Evolutionary conservation across 2,888 invertebrate genomes (phyloP), one percentile per base, ranked within the genome.

Genomic region (Lepas anatifera): DNA sequence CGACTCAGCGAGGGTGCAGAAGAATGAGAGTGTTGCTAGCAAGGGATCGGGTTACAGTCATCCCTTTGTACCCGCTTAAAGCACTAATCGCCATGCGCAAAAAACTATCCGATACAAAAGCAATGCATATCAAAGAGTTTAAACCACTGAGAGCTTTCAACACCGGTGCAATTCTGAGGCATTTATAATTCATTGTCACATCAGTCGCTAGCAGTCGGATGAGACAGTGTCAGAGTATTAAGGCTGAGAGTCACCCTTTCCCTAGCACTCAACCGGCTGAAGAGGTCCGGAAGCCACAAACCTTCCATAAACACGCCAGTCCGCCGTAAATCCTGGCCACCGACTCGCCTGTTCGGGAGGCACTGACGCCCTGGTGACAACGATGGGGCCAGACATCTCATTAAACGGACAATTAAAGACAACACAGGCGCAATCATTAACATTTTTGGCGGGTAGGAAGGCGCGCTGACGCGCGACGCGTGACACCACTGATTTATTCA

Each of bases 21-120:
- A 58, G 58, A 58, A 58, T 29, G 52, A 58, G 58, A 58, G 58
- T 18, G 58, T 58, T 58, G 58, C 58, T 58, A 58, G 58, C 58
- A 58, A 58, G 58, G 58, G 58, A 58, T 58, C 58, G 16, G 58
- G 18, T 58, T 58, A 32, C 58, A 2, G 58, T 4, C 16, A 32
- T 7, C 32, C 32, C 58, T 58, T 58, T 58, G 58, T 58, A 16
- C 18, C 2, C 3, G 58, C 18, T 32, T 58, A 58, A 58, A 58
- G 32, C 58, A 58, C 29, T 32, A 29, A 32, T 18, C 32, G 48
- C 25, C 13, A n/a, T n/a, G n/a, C n/a, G n/a, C n/a, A n/a, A n/a
- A n/a, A n/a, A n/a, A n/a, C n/a, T n/a, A n/a, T n/a, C n/a, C n/a
- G n/a, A n/a, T n/a, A n/a, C n/a, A n/a, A n/a, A n/a, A n/a, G n/a